Conservation (phyloP, 2,888 invertebrate genomes). For the Synanthedon tipuliformis region DNA sequence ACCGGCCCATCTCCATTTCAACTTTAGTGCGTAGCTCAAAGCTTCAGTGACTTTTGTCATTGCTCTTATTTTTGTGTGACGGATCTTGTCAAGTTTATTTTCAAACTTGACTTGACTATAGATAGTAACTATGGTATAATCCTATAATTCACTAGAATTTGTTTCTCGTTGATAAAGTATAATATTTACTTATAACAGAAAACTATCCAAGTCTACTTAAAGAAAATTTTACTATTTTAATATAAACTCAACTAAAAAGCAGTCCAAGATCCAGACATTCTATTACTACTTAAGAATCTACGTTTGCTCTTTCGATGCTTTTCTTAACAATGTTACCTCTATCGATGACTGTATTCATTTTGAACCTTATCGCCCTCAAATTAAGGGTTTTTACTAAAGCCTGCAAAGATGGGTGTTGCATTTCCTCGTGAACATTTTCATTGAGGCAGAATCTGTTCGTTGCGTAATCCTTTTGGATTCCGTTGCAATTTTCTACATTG, state of each 20-base stretch:
- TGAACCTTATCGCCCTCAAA: not conserved
- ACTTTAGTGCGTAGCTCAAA: no score
- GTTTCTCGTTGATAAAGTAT: no score
- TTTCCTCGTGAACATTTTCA: not conserved
- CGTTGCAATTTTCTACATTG: not conserved
- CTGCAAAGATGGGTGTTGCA: not conserved
- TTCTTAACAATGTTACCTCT: not conserved
- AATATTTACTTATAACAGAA: no score
- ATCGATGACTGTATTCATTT: not conserved
- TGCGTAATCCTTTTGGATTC: not conserved
- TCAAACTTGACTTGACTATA: no score
- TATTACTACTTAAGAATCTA: conserved; percentile 1
- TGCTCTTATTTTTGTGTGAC: no score
- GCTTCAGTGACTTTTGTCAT: no score
- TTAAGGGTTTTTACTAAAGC: not conserved
- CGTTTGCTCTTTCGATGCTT: conserved; percentile 1
- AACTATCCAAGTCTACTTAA: not conserved
- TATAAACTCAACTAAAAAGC: not conserved
- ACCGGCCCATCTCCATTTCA: no score
- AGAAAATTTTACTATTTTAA: not conserved
- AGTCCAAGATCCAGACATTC: not conserved
- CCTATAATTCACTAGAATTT: no score
- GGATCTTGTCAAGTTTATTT: no score
- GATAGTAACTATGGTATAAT: no score
- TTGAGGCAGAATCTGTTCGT: not conserved